A percentile compares a stretch with the other conserved stretches of the same genome.
Conservation (phyloP, 1,140 invertebrate species). For the Ladona fulva region DNA sequence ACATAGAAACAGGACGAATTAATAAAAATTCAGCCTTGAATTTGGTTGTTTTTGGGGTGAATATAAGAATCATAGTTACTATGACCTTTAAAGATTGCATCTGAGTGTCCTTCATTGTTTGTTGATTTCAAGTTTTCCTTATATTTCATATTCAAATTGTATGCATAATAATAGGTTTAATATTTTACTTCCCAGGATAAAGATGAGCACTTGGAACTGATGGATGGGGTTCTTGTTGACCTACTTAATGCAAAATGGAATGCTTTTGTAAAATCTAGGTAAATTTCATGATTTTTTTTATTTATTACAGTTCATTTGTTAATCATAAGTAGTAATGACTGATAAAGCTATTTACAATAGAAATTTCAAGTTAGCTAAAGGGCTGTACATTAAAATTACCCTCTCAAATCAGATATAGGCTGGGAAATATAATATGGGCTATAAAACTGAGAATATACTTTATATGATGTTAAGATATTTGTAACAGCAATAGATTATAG, state of each 20-base stretch:
- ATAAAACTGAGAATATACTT: no score
- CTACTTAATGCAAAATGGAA: constrained; percentile 96
- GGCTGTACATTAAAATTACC: no score
- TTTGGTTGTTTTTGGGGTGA: constrained; percentile 96
- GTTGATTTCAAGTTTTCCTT: not conserved
- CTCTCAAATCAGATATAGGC: no score
- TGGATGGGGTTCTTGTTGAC: constrained; percentile 92
- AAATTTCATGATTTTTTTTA: constrained; percentile 16
- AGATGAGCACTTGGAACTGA: constrained; percentile 87
- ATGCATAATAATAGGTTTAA: not conserved
- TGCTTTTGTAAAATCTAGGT: constrained; percentile 85
- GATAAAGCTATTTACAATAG: not conserved
- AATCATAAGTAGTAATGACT: not conserved
- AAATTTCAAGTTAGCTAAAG: not conserved
- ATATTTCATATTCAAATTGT: not conserved
- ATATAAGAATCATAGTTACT: constrained; percentile 27
- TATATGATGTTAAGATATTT: no score
- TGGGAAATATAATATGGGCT: no score
- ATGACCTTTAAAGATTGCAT: not conserved
- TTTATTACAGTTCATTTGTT: no score
- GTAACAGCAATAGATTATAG: no score
- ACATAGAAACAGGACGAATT: constrained; percentile 79
- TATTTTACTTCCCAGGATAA: constrained; percentile 58
- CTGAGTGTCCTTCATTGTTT: not conserved
- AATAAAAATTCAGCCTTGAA: constrained; percentile 90